Evolutionary conservation across 2,888 invertebrate species (phyloP).

Genomic region (Tipula confusa): DNA sequence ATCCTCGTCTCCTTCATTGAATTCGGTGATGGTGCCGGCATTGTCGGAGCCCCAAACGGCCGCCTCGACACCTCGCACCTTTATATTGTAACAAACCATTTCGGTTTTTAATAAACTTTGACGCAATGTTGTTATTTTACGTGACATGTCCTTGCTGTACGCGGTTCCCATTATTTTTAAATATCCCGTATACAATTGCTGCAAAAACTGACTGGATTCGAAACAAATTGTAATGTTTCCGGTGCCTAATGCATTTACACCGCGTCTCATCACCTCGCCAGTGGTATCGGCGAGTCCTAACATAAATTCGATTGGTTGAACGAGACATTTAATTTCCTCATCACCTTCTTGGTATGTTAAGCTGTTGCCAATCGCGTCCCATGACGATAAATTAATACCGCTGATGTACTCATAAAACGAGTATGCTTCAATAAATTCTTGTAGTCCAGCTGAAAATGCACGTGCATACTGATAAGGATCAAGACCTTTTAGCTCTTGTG

Average conservation of each 20-base stretch:
- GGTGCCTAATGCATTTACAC: constrained; percentile 74
- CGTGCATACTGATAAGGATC: constrained; percentile 66
- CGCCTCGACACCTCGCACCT: constrained; percentile 75
- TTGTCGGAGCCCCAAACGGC: constrained; percentile 53
- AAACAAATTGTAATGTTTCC: constrained; percentile 71
- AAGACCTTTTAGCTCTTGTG: constrained; percentile 64
- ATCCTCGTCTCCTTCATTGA: constrained; percentile 46
- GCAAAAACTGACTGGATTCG: constrained; percentile 66
- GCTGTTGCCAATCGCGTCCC: constrained; percentile 55
- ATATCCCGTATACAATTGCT: constrained; percentile 48
- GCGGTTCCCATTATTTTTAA: constrained; percentile 51
- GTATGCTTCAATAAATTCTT: constrained; percentile 84
- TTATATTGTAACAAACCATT: constrained; percentile 73
- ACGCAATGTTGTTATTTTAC: constrained; percentile 66
- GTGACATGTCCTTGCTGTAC: constrained; percentile 58
- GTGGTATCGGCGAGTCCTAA: constrained; percentile 82
- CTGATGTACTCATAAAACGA: constrained; percentile 70
- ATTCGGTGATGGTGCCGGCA: constrained; percentile 48
- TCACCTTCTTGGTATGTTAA: constrained; percentile 48
- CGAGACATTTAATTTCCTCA: constrained; percentile 38
- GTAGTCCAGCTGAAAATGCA: constrained; percentile 61
- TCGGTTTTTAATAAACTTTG: constrained; percentile 80
- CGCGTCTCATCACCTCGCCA: constrained; percentile 85
- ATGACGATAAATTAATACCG: constrained; percentile 57
- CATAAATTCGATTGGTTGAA: constrained; percentile 57